Evolutionary conservation across 1,140 invertebrate genomes (phyloP).

Genomic region (Daktulosphaira vitifoliae): DNA sequence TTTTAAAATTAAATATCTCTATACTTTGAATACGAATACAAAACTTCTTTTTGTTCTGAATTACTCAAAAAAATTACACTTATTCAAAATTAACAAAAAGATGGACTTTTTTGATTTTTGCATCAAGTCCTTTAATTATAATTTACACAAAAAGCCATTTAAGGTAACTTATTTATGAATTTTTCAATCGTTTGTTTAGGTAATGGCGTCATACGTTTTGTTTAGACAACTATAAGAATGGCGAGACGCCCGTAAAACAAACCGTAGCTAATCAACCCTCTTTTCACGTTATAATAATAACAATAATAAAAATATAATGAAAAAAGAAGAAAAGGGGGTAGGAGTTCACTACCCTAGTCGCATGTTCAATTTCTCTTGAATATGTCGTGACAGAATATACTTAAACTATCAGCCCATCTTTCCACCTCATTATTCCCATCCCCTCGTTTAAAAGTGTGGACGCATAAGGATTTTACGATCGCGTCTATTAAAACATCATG

Average conservation of each 20-base stretch:
- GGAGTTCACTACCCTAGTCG: not conserved
- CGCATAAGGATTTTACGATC: not conserved
- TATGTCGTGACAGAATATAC: constrained; percentile 19
- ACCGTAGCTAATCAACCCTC: constrained; percentile 1
- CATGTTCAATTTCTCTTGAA: constrained; percentile 6
- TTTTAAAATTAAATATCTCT: too few relatives aligned
- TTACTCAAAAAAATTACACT: too few relatives aligned
- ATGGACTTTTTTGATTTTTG: too few relatives aligned
- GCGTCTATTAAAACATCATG: too few relatives aligned
- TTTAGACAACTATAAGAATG: not conserved
- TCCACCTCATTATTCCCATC: constrained; percentile 3
- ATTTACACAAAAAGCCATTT: too few relatives aligned
- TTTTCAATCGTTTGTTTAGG: too few relatives aligned
- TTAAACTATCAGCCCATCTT: constrained; percentile 8
- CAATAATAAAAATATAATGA: not conserved
- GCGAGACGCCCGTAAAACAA: not conserved
- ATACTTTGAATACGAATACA: too few relatives aligned
- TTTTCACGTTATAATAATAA: not conserved
- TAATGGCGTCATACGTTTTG: too few relatives aligned
- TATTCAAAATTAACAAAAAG: too few relatives aligned
- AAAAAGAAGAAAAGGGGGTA: not conserved
- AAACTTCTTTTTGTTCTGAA: too few relatives aligned
- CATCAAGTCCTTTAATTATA: too few relatives aligned
- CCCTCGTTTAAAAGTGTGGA: not conserved
- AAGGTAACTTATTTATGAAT: too few relatives aligned